Base-by-base conservation (phyloP, 2,888 invertebrate genomes). In the Dysmachus trigonus region DNA sequence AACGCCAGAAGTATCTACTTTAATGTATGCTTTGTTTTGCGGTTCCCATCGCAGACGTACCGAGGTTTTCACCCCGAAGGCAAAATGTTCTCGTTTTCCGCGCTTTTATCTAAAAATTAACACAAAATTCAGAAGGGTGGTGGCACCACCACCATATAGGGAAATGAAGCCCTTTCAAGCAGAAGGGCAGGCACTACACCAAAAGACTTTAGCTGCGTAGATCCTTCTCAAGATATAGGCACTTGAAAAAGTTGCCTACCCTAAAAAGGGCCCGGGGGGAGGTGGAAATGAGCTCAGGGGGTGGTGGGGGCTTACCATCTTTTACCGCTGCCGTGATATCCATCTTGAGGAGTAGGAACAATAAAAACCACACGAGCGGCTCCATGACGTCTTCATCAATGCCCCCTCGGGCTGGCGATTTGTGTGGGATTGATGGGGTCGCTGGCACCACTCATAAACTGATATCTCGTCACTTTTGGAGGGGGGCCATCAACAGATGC, bases 251-350 rank as follows among this genome's bases (percentile, higher is more conserved):
- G 27, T 62, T 62, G 4, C 10, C 10, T 41, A 41, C 10, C 41
- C n/a, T n/a, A n/a, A n/a, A n/a, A n/a, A n/a, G n/a, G n/a, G n/a
- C n/a, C n/a, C 1, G 27, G 13, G 6, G 22, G 62, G 27, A 27
- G 22, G 10, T 18, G 27, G 10, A 8, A 62, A 62, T 62, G 7
- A 62, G n/a, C n/a, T n/a, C n/a, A n/a, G n/a, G n/a, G n/a, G n/a
- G 7, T 7, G 3, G 22, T 8, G 15, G 10, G 35, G 7, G 31
- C 89, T 89, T 88, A 89, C 89, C 89, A 88, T 89, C 89, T 87
- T 89, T 89, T 73, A 89, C 89, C 85, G 88, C 89, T 86, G 87
- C 89, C 87, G 88, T 87, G 86, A 88, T 89, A 89, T 89, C 89
- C 89, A 88, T 88, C 88, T 88, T 86, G 53, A 87, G 84, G 77